These are phyloP conservation scores for Bubo bubo DNA, from an alignment of 2,113 vertebrate species.

Conservation along the genomic window DNA sequence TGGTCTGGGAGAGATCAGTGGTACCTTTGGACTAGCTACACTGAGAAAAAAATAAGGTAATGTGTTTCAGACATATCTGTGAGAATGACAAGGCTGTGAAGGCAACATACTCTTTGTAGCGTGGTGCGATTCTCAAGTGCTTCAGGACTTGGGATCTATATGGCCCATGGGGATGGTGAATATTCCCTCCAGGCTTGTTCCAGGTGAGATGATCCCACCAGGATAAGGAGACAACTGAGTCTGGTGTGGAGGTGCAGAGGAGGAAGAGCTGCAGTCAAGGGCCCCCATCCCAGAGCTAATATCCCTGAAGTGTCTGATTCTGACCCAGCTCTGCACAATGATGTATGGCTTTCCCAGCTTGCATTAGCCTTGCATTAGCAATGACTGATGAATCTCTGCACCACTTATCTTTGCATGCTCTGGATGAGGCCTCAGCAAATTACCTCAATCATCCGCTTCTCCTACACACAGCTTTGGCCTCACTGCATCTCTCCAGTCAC, in stretches of 20 bases:
- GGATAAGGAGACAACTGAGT: not conserved
- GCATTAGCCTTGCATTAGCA: not conserved
- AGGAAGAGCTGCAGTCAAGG: not conserved
- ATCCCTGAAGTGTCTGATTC: not conserved
- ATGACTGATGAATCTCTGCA: not conserved
- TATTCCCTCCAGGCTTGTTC: not conserved
- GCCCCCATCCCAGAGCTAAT: not conserved
- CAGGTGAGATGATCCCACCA: not conserved
- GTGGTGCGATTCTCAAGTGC: not conserved
- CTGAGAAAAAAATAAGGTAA: not conserved
- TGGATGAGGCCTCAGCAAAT: not conserved
- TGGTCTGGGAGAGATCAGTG: not conserved
- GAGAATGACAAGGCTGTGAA: not conserved
- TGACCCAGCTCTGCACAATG: not conserved
- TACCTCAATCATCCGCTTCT: not conserved
- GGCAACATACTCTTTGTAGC: not conserved
- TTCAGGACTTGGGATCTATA: not conserved
- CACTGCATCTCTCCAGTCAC: not conserved
- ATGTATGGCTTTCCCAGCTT: not conserved
- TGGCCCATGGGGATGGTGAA: rapidly evolving
- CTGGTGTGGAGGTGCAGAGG: not conserved
- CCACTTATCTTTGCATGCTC: not conserved
- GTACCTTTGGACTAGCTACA: rapidly evolving
- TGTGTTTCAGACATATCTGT: not conserved
- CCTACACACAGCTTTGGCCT: not conserved